Percentiles rank a stretch among this genome's conserved stretches.
phyloP scores from a whole-genome alignment of 2,797 vertebrate genomes.

The Lepus townsendii region DNA sequence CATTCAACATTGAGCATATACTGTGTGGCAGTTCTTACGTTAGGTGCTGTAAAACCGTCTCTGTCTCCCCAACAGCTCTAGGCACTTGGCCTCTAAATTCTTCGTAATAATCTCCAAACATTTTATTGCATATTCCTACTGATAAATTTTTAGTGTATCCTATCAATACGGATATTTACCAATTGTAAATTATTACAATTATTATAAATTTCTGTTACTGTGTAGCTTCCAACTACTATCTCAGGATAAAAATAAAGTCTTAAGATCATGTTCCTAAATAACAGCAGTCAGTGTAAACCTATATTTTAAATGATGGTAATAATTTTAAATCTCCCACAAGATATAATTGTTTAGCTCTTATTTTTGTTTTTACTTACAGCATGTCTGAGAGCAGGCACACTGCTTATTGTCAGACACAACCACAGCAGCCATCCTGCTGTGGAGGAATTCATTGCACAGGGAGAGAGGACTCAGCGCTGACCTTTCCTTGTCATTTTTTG shows the following conservation, averaged over 20 bases:
- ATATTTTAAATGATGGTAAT: conserved; percentile 45
- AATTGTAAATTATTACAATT: conserved; percentile 39
- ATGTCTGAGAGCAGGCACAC: not conserved
- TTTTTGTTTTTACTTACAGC: not conserved
- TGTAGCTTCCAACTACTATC: conserved; percentile 4
- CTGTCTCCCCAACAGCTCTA: not conserved
- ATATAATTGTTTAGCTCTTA: not conserved
- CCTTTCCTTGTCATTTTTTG: not conserved
- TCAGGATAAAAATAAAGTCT: conserved; percentile 36
- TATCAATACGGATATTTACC: conserved; percentile 36
- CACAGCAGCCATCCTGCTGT: not conserved
- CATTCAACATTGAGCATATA: not conserved
- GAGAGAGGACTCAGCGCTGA: not conserved
- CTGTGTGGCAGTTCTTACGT: not conserved
- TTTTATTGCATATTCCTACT: not conserved
- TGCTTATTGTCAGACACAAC: not conserved
- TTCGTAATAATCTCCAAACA: not conserved
- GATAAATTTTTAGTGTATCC: not conserved
- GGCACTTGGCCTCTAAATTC: not conserved
- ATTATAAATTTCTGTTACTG: not conserved
- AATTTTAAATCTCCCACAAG: conserved; percentile 49
- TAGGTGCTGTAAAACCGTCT: not conserved
- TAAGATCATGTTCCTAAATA: not conserved
- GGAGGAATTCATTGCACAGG: not conserved
- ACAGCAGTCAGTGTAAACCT: conserved; percentile 37